These are phyloP conservation scores for Coleophora flavipennella DNA, from an alignment of 2,888 invertebrate genomes.

Conservation along the genomic window DNA sequence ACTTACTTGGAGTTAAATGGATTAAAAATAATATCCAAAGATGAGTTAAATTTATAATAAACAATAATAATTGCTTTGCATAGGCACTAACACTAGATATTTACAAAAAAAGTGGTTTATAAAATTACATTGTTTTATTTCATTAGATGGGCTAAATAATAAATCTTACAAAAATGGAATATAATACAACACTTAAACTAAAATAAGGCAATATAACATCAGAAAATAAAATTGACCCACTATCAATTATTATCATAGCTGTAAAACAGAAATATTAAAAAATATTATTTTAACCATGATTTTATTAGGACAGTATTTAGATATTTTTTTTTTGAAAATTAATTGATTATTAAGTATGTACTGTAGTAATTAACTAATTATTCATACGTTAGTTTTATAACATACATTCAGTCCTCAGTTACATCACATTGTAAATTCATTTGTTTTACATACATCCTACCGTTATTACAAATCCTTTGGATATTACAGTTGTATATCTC, in stretches of 20 bases:
- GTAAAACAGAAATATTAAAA: slow-evolving; percentile 35
- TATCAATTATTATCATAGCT: slow-evolving; percentile 43
- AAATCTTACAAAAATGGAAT: slow-evolving; percentile 60
- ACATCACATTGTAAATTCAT: slow-evolving; percentile 57
- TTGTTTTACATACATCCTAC: slow-evolving; percentile 23
- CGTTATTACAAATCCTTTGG: slow-evolving; percentile 38
- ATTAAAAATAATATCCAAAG: background rate
- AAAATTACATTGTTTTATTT: slow-evolving; percentile 56
- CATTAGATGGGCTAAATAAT: slow-evolving; percentile 45
- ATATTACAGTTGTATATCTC: slow-evolving; percentile 25
- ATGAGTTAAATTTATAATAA: background rate
- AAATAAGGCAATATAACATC: slow-evolving; percentile 48
- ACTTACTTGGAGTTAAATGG: background rate
- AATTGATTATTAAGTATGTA: too few species aligned
- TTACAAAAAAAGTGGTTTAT: slow-evolving; percentile 21
- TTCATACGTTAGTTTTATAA: slow-evolving; percentile 18
- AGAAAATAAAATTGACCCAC: slow-evolving; percentile 52
- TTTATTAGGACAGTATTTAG: slow-evolving; percentile 46
- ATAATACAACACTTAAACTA: slow-evolving; percentile 56
- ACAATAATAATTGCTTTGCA: background rate
- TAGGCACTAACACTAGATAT: too few species aligned
- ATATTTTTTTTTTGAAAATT: slow-evolving; percentile 15
- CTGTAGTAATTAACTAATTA: too few species aligned
- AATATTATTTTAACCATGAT: slow-evolving; percentile 32
- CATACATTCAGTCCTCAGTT: slow-evolving; percentile 52